Conservation (phyloP, 2,888 invertebrate genomes). For the Aquatica leii region DNA sequence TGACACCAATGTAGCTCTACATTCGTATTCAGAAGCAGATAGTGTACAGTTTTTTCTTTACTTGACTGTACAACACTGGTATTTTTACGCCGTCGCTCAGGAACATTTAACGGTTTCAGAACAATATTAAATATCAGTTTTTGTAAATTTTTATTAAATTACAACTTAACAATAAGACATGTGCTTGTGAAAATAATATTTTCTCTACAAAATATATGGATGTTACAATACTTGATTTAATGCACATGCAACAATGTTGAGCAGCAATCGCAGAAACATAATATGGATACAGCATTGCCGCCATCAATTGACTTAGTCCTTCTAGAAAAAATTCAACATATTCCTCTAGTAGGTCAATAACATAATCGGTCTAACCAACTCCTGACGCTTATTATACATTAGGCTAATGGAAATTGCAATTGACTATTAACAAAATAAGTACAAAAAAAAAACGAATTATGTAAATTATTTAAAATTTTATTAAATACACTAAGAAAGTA, state of each 20-base stretch:
- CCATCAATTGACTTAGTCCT: not conserved
- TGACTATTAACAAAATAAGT: constrained; percentile 6
- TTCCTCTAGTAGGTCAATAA: not conserved
- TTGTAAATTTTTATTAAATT: too few relatives aligned
- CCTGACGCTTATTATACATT: not conserved
- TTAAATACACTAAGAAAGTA: not conserved
- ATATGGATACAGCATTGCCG: constrained; percentile 1
- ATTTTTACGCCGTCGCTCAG: too few relatives aligned
- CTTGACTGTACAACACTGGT: too few relatives aligned
- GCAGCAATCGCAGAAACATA: constrained; percentile 2
- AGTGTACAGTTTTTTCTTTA: too few relatives aligned
- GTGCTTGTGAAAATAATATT: constrained; percentile 13
- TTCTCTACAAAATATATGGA: constrained; percentile 5
- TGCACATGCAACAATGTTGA: constrained; percentile 7
- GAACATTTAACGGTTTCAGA: too few relatives aligned
- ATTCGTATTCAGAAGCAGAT: too few relatives aligned
- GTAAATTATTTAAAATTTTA: not conserved
- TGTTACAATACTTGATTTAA: constrained; percentile 7
- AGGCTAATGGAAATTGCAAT: constrained; percentile 7
- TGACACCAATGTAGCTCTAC: too few relatives aligned
- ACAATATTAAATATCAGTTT: too few relatives aligned
- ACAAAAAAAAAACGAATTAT: not conserved
- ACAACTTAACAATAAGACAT: constrained; percentile 8
- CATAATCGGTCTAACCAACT: not conserved
- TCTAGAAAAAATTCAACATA: not conserved